Percentiles rank a stretch among this genome's conserved stretches.
Evolutionary conservation across 2,797 vertebrate species (phyloP).

Genomic region (Vipera latastei): DNA sequence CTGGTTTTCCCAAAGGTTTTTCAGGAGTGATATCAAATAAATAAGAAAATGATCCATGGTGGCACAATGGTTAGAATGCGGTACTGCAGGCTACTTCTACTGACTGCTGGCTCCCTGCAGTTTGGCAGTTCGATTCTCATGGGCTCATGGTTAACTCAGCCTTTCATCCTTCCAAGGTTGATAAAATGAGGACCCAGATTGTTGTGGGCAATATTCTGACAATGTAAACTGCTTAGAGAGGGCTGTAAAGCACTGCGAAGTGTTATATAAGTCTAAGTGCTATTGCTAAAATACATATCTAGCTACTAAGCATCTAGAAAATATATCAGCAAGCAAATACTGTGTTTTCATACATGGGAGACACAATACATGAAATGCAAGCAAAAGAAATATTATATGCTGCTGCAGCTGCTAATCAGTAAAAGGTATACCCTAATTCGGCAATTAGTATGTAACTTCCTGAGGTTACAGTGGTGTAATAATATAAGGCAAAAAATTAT

Average conservation of each 20-base stretch:
- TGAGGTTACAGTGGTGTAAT: not conserved
- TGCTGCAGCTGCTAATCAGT: not conserved
- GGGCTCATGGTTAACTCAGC: no score
- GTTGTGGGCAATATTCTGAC: no score
- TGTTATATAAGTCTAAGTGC: no score
- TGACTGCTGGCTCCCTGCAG: no score
- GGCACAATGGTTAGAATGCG: no score
- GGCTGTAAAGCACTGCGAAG: no score
- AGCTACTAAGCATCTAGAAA: constrained; percentile 18
- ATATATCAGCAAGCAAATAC: constrained; percentile 35
- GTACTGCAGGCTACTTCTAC: no score
- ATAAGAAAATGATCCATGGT: constrained; percentile 30
- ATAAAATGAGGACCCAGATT: no score
- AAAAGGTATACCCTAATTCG: not conserved
- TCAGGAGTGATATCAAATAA: constrained; percentile 57
- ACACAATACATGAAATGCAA: not conserved
- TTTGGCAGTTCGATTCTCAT: no score
- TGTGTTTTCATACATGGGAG: constrained; percentile 27
- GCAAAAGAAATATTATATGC: constrained; percentile 1
- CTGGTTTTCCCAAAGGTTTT: constrained; percentile 68
- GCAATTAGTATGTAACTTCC: constrained; percentile 35
- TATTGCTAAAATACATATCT: constrained; percentile 5
- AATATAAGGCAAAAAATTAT: not conserved
- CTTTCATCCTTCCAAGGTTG: no score
- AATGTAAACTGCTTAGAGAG: no score